phyloP scores from a whole-genome alignment of 2,888 invertebrate genomes.

The Calameuta filiformis region DNA sequence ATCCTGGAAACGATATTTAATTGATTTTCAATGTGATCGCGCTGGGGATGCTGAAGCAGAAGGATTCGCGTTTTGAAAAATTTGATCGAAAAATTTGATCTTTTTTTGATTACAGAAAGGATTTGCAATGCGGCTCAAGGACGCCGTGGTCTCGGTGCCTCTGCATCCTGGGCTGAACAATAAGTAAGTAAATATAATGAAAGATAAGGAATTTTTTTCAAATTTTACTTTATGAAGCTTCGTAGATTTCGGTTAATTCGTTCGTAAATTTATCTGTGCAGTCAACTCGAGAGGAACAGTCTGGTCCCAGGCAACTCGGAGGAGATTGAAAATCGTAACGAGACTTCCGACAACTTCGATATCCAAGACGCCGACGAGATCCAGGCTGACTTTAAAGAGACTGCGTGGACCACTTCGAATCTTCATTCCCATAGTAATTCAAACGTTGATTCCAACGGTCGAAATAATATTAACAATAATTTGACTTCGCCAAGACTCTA shows the following conservation, averaged over 20 bases:
- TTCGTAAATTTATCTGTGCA: slow-evolving; percentile 27
- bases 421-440: slow-evolving; percentile 52
- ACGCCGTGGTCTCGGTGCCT: slow-evolving; percentile 50
- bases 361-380: slow-evolving; percentile 41
- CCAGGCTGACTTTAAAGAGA: slow-evolving; percentile 42
- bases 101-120: slow-evolving; percentile 33
- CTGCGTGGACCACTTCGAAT: slow-evolving; percentile 52
- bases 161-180: slow-evolving; percentile 56
- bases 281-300: slow-evolving; percentile 50
- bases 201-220: too few species aligned
- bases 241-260: not conserved
- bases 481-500: slow-evolving; percentile 44
- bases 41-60: too few species aligned
- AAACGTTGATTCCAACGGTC: slow-evolving; percentile 32
- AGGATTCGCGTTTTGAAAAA: too few species aligned
- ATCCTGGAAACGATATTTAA: too few species aligned
- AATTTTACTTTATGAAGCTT: not conserved
- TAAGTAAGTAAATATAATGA: slow-evolving; percentile 45
- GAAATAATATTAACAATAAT: slow-evolving; percentile 52
- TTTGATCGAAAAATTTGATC: too few species aligned
- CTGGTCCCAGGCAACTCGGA: slow-evolving; percentile 38
- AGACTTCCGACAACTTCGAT: slow-evolving; percentile 25
- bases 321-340: slow-evolving; percentile 42
- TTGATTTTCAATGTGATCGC: too few species aligned
- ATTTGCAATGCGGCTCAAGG: slow-evolving; percentile 58